Conservation (phyloP, 1,140 invertebrate species). For the Hyphantria cunea region DNA sequence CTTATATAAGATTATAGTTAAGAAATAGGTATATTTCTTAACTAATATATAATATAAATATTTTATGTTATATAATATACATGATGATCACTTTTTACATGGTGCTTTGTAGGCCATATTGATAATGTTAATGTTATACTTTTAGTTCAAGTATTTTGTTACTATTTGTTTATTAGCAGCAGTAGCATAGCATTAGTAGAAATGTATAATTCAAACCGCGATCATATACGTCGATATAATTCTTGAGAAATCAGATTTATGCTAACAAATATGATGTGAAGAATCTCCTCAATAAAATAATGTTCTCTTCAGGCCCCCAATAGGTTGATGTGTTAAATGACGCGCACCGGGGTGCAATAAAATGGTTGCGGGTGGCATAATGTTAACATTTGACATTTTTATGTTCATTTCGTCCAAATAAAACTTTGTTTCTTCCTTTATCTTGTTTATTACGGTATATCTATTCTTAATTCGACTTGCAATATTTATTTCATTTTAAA, state of each 20-base stretch:
- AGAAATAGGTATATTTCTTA: too few species aligned
- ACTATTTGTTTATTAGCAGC: too few species aligned
- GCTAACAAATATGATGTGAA: slow-evolving; percentile 22
- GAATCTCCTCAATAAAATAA: slow-evolving; percentile 29
- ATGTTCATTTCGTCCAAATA: slow-evolving; percentile 31
- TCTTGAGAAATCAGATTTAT: slow-evolving; percentile 1
- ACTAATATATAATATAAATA: too few species aligned
- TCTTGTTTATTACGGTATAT: slow-evolving; percentile 24
- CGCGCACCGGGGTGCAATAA: slow-evolving; percentile 35
- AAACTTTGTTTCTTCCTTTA: slow-evolving; percentile 26
- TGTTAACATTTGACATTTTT: slow-evolving; percentile 43
- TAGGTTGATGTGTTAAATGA: slow-evolving; percentile 43
- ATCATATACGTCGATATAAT: neutral
- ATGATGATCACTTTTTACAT: too few species aligned
- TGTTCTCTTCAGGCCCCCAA: slow-evolving; percentile 14
- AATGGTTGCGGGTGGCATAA: slow-evolving; percentile 36
- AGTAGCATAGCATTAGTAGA: too few species aligned
- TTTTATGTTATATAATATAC: too few species aligned
- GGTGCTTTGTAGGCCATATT: too few species aligned
- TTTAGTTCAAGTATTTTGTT: too few species aligned
- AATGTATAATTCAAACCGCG: too few species aligned
- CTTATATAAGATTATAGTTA: too few species aligned
- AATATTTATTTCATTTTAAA: neutral
- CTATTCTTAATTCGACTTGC: slow-evolving; percentile 8
- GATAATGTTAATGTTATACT: too few species aligned